Conservation (phyloP, 2,888 invertebrate genomes). For the Cataglyphis cursor region DNA sequence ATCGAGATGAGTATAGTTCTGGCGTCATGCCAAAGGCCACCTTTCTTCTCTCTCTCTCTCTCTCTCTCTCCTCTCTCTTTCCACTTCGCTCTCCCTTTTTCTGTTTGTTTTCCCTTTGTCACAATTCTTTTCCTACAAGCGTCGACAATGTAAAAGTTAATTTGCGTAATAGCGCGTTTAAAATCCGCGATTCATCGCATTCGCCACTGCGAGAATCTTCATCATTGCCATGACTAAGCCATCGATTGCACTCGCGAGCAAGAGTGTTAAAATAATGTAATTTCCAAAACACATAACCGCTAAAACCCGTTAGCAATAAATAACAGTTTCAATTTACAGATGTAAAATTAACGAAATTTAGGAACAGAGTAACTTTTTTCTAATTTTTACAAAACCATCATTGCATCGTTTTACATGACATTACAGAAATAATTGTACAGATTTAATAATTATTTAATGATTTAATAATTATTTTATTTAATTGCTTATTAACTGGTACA, state of each 20-base stretch:
- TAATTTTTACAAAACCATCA: neutral
- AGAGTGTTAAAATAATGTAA: constrained; percentile 21
- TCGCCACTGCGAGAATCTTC: constrained; percentile 14
- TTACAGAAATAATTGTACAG: constrained; percentile 3
- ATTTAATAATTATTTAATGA: constrained; percentile 6
- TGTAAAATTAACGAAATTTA: neutral
- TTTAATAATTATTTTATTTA: too few relatives aligned
- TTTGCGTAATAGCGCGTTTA: constrained; percentile 84
- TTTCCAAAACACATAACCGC: constrained; percentile 3
- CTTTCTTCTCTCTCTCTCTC: constrained; percentile 43
- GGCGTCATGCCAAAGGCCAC: constrained; percentile 65
- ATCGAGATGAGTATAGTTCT: constrained; percentile 67
- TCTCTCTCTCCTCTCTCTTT: constrained; percentile 21
- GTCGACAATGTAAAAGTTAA: constrained; percentile 82
- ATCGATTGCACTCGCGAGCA: neutral
- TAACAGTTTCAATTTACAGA: constrained; percentile 11
- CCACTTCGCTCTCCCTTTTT: neutral
- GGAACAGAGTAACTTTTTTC: neutral
- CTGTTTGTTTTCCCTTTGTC: constrained; percentile 28
- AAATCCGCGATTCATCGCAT: constrained; percentile 76
- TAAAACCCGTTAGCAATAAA: neutral
- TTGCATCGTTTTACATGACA: neutral
- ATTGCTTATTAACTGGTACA: neutral
- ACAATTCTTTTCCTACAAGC: constrained; percentile 62
- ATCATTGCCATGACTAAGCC: constrained; percentile 18